A percentile compares a stretch with the other conserved stretches of the same genome.
Conservation (phyloP, 2,797 vertebrate genomes). For the Phrynocephalus forsythii region DNA sequence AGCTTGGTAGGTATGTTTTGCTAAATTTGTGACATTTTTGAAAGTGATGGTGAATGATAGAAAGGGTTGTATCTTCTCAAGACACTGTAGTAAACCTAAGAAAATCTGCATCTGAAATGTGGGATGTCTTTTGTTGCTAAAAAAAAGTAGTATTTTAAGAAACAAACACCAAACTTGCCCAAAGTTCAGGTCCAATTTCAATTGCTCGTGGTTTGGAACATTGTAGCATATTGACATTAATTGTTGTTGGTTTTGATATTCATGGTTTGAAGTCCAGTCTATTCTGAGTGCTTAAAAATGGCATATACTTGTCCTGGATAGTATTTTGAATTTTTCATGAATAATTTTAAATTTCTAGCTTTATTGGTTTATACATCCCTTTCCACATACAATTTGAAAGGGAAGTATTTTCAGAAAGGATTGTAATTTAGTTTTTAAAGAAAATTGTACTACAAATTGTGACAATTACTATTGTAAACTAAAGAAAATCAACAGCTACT, state of each 20-base stretch:
- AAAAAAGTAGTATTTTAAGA: too few species aligned
- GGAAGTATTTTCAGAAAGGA: neutral
- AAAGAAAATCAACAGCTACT: too few species aligned
- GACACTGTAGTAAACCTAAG: too few species aligned
- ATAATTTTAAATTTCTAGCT: neutral
- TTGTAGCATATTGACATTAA: neutral
- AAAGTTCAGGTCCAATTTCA: neutral
- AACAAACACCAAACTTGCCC: too few species aligned
- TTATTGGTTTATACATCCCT: too few species aligned
- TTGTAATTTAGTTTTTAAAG: neutral
- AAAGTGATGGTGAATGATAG: too few species aligned
- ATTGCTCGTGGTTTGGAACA: neutral
- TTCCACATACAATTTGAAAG: neutral
- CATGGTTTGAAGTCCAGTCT: neutral
- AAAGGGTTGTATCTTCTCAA: too few species aligned
- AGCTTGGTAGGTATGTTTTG: too few species aligned
- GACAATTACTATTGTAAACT: neutral
- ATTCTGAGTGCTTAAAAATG: neutral
- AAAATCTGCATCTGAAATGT: too few species aligned
- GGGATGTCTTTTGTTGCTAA: too few species aligned
- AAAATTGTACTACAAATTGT: neutral
- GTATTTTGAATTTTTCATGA: neutral
- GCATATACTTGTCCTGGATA: neutral
- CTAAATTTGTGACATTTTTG: too few species aligned
- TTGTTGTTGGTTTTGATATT: too few species aligned